These are phyloP conservation scores for Synergus laeviventris DNA, from an alignment of 2,888 invertebrate species.

Conservation along the genomic window DNA sequence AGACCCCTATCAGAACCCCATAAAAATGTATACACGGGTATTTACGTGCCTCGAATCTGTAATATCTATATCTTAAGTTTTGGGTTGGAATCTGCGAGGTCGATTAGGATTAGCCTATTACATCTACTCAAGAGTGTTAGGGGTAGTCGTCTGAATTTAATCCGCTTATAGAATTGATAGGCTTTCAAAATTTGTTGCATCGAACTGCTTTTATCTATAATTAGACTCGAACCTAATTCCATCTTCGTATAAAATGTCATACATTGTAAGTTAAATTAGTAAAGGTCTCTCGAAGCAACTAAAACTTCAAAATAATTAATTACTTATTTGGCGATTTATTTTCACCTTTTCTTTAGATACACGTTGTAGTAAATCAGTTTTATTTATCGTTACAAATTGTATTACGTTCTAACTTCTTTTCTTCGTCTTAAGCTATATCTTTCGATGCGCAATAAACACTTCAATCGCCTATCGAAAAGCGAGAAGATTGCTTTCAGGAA, in stretches of 20 bases:
- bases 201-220: neutral
- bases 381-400: neutral
- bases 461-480: constrained; percentile 12
- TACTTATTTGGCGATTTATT: too few relatives aligned
- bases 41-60: too few relatives aligned
- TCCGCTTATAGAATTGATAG: neutral
- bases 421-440: neutral
- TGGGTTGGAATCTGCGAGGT: neutral
- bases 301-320: too few relatives aligned
- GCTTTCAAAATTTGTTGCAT: neutral
- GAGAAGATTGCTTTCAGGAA: constrained; percentile 12
- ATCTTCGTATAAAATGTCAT: neutral
- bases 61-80: neutral
- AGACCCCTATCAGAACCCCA: too few relatives aligned
- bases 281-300: too few relatives aligned
- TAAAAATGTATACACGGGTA: too few relatives aligned
- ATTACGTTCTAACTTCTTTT: neutral
- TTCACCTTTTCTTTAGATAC: too few relatives aligned
- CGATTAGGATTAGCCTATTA: neutral
- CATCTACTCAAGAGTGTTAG: neutral
- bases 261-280: neutral
- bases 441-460: neutral
- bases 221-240: neutral
- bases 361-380: too few relatives aligned
- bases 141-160: neutral